Conservation (phyloP, 1,140 invertebrate genomes). For the Battus philenor region DNA sequence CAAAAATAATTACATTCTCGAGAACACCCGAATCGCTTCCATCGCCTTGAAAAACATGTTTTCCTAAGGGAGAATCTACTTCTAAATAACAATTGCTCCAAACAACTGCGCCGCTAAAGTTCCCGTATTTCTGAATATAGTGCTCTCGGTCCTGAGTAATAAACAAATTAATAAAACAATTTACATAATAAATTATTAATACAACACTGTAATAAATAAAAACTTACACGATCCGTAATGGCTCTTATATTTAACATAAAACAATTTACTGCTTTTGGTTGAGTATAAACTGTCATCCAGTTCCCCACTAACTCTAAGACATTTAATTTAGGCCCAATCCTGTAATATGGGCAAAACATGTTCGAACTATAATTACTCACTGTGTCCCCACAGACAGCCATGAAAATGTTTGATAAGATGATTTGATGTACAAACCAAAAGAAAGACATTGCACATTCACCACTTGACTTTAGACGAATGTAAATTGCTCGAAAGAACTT, state of each 20-base stretch:
- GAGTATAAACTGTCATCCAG: constrained; percentile 26
- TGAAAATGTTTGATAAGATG: background rate
- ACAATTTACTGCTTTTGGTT: constrained; percentile 22
- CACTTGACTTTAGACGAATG: too few species aligned
- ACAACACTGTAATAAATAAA: background rate
- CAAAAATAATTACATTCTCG: constrained; percentile 25
- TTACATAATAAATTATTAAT: too few species aligned
- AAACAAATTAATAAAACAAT: background rate
- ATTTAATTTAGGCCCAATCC: constrained; percentile 20
- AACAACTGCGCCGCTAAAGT: constrained; percentile 20
- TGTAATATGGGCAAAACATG: constrained; percentile 19
- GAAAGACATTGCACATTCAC: too few species aligned
- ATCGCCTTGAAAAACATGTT: constrained; percentile 26
- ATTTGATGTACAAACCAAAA: background rate
- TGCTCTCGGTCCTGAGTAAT: constrained; percentile 22
- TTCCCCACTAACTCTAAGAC: constrained; percentile 21
- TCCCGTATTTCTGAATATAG: constrained; percentile 22
- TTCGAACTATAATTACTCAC: constrained; percentile 2
- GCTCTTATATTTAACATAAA: constrained; percentile 24
- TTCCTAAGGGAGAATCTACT: constrained; percentile 19
- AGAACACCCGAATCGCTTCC: constrained; percentile 22
- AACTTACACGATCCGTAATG: constrained; percentile 26
- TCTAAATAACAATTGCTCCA: constrained; percentile 25
- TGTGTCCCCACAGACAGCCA: background rate
- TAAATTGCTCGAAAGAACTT: too few species aligned